phyloP scores from a whole-genome alignment of 1,140 invertebrate genomes.

The Drosophila arawakana region DNA sequence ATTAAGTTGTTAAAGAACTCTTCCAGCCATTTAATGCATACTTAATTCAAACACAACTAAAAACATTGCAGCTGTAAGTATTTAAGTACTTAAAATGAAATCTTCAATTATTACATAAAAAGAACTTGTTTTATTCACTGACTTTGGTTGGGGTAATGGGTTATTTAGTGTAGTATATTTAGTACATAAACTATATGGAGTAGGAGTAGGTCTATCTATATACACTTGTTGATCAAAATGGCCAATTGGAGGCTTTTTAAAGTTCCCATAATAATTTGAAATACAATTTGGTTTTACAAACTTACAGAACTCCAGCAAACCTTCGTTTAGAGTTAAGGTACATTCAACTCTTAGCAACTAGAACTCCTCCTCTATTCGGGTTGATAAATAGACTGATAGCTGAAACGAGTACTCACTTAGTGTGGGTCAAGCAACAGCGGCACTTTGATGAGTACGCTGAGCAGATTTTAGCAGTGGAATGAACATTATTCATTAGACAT shows the following conservation, averaged over 20 bases:
- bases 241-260: too few species aligned
- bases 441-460: conserved; percentile 25
- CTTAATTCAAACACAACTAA: not conserved
- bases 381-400: not conserved
- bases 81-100: not conserved
- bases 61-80: not conserved
- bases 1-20: conserved; percentile 14
- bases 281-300: too few species aligned
- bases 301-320: not conserved
- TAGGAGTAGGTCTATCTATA: too few species aligned
- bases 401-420: conserved; percentile 2
- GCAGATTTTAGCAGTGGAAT: conserved; percentile 19
- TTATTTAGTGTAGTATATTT: too few species aligned
- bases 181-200: too few species aligned
- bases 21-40: not conserved
- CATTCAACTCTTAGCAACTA: not conserved
- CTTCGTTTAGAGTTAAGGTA: conserved; percentile 4
- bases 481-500: conserved; percentile 36
- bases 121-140: not conserved
- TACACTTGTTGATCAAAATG: too few species aligned
- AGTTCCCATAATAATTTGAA: too few species aligned
- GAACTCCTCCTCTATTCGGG: conserved; percentile 14
- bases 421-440: conserved; percentile 8
- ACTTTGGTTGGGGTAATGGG: too few species aligned
- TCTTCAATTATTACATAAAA: not conserved